Evolutionary conservation across 1,140 invertebrate genomes (phyloP), one percentile per base, ranked within the genome.

Genomic region (Drosophila takahashii): DNA sequence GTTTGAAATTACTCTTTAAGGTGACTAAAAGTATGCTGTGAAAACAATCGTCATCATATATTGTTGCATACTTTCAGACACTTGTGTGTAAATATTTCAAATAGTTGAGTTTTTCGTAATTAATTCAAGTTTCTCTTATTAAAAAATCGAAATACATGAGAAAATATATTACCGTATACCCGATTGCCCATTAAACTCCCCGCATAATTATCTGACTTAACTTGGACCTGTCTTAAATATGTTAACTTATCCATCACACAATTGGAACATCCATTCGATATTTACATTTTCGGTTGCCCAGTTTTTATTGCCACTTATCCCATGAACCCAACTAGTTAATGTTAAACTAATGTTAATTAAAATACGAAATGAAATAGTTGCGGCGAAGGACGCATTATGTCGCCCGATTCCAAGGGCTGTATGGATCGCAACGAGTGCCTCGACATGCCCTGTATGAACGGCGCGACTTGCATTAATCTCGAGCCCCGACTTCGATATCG

Each of bases 381-480:
- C 93, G 97, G 97, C 65, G 96, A 98, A 93, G 97, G 97, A 92
- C 96, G 96, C 87, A 94, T 97, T 83, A 95, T 97, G 90, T 97
- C 97, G 29, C 94, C 95, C 48, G 97, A 98, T 93, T 96, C 95
- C 70, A 97, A 98, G 93, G 95, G 96, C 83, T 98, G 98, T 92
- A 96, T 96, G 93, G 98, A 98, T 93, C 97, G 97, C 92, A 97
- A 98, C 93, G 98, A 98, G 91, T 98, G 98, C 92, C 94, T 97
- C 83, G 97, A 98, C 92, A 95, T 96, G 92, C 98, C 98, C 66
- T 98, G 97, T 92, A 94, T 97, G 71, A 98, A 98, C 92, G 97
- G 97, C 45, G 97, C 97, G 59, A 95, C 95, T 50, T 98, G 97
- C 92, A 95, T 97, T 78, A 98, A 98, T 93, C 95, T 97, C 81